Conservation (phyloP, 2,888 invertebrate species). For the Saturnia pavonia region DNA sequence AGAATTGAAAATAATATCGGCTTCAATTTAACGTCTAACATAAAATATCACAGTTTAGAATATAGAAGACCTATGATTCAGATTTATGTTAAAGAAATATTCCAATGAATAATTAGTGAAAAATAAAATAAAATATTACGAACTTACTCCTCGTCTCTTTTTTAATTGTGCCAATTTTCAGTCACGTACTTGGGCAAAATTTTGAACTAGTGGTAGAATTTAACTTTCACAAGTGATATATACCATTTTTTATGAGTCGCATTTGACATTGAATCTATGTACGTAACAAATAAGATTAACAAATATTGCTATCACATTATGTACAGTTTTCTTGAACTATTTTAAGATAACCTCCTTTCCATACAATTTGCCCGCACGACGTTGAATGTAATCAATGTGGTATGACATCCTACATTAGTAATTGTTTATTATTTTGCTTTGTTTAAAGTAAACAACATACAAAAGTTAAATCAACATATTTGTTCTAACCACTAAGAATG, state of each 20-base stretch:
- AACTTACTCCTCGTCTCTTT: not conserved
- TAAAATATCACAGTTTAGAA: not conserved
- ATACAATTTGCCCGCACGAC: not conserved
- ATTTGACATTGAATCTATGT: not conserved
- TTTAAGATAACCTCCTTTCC: conserved; percentile 2
- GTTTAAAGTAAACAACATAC: conserved; percentile 6
- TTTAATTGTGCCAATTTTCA: not conserved
- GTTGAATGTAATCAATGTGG: not conserved
- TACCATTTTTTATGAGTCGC: not conserved
- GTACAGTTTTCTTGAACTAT: conserved; percentile 27
- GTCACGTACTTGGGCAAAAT: not conserved
- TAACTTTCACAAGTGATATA: not conserved
- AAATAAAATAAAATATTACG: not conserved
- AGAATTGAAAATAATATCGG: not conserved
- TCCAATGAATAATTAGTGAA: not conserved
- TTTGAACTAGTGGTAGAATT: not conserved
- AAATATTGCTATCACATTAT: not conserved
- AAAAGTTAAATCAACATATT: not conserved
- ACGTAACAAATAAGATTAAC: not conserved
- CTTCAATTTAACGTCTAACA: not conserved
- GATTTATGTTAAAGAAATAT: not conserved
- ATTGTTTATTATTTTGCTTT: conserved; percentile 4
- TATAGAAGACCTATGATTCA: not conserved
- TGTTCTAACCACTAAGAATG: not conserved
- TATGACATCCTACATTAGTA: not conserved